Conservation (phyloP, 2,113 vertebrate species). For the Gracilinanus agilis region DNA sequence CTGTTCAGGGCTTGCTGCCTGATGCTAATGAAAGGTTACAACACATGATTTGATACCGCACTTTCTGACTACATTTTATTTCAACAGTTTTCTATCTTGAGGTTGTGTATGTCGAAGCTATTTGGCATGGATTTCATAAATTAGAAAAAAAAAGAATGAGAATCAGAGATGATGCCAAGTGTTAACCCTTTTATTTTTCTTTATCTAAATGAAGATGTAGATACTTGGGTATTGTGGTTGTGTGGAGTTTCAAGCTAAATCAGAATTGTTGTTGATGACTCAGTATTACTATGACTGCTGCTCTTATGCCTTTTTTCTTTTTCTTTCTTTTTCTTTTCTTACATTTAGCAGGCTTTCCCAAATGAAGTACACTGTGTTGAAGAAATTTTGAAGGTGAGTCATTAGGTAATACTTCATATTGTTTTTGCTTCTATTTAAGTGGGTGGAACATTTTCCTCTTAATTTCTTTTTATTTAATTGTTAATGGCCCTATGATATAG, state of each 20-base stretch:
- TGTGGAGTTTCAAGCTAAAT: neutral
- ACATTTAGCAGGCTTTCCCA: conserved; percentile 86
- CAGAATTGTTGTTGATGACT: neutral
- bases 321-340: conserved; percentile 26
- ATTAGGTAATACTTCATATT: neutral
- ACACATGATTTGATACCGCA: neutral
- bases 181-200: neutral
- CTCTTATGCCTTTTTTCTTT: neutral
- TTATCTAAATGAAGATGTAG: neutral
- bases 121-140: neutral
- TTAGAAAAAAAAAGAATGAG: neutral
- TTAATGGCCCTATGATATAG: neutral
- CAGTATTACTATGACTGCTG: neutral
- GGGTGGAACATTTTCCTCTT: neutral
- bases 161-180: neutral
- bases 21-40: neutral
- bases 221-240: neutral
- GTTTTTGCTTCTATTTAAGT: neutral
- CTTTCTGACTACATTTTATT: neutral
- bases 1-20: neutral
- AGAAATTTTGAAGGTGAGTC: conserved; percentile 94
- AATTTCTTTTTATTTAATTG: conserved; percentile 11
- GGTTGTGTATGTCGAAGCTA: neutral
- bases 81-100: neutral
- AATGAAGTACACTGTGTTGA: conserved; percentile 91